Conservation (phyloP, 1,140 invertebrate species). For the Antheraea mylitta region DNA sequence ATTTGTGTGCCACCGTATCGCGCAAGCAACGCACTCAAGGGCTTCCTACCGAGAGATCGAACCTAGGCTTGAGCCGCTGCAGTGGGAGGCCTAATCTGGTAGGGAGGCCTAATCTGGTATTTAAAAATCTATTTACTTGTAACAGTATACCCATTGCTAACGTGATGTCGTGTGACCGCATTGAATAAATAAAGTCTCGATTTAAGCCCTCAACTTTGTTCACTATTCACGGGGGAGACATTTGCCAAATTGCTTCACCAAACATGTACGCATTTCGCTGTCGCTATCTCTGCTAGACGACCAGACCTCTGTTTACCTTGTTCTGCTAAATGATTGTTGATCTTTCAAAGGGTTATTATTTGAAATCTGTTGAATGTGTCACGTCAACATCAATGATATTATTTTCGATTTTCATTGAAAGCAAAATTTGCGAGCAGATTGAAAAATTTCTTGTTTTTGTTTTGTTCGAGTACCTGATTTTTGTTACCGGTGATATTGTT, state of each 20-base stretch:
- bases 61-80: too few species aligned
- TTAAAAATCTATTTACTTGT: neutral
- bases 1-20: too few species aligned
- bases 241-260: neutral
- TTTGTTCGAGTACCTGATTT: too few species aligned
- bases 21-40: too few species aligned
- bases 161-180: conserved; percentile 1
- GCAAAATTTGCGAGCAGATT: too few species aligned
- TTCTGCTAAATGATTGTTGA: neutral
- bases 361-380: neutral
- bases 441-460: too few species aligned
- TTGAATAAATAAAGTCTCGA: conserved; percentile 28
- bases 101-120: too few species aligned
- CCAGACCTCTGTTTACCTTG: neutral
- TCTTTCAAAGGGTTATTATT: neutral
- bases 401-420: neutral
- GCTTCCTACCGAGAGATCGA: too few species aligned
- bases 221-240: neutral
- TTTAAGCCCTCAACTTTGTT: conserved; percentile 19
- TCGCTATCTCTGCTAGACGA: conserved; percentile 1
- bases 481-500: too few species aligned
- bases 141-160: neutral
- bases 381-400: neutral
- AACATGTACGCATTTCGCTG: neutral
- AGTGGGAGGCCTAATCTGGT: too few species aligned